Percentiles rank a stretch among this genome's conserved stretches.
Conservation (phyloP, 2,888 invertebrate species). For the Isoperla grammatica region DNA sequence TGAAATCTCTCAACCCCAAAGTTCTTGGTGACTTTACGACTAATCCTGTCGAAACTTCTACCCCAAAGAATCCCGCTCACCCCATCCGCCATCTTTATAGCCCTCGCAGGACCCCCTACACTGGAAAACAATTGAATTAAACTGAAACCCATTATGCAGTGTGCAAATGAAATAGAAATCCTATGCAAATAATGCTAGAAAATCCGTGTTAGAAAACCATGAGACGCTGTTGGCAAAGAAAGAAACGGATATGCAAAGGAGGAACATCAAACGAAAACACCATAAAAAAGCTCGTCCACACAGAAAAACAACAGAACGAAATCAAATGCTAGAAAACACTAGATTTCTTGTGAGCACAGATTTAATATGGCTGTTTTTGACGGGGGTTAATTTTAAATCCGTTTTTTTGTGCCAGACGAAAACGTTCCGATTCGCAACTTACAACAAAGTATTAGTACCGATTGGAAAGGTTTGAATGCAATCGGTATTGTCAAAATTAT, state of each 20-base stretch:
- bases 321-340: too few relatives aligned
- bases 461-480: too few relatives aligned
- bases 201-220: constrained; percentile 24
- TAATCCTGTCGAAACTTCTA: constrained; percentile 18
- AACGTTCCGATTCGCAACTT: too few relatives aligned
- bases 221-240: neutral
- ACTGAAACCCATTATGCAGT: constrained; percentile 47
- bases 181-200: constrained; percentile 45
- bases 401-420: too few relatives aligned
- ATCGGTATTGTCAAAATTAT: too few relatives aligned
- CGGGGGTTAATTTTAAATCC: too few relatives aligned
- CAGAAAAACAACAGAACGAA: neutral
- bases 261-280: constrained; percentile 3
- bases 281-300: neutral
- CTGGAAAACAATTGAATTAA: constrained; percentile 48
- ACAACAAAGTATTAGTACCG: too few relatives aligned
- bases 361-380: too few relatives aligned
- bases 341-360: too few relatives aligned
- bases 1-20: neutral
- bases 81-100: constrained; percentile 19
- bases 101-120: constrained; percentile 19
- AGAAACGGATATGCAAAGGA: constrained; percentile 6
- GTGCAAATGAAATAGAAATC: constrained; percentile 53
- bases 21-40: constrained; percentile 2
- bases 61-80: constrained; percentile 1